Evolutionary conservation across 2,888 invertebrate genomes (phyloP).

Genomic region (Archips xylosteana): DNA sequence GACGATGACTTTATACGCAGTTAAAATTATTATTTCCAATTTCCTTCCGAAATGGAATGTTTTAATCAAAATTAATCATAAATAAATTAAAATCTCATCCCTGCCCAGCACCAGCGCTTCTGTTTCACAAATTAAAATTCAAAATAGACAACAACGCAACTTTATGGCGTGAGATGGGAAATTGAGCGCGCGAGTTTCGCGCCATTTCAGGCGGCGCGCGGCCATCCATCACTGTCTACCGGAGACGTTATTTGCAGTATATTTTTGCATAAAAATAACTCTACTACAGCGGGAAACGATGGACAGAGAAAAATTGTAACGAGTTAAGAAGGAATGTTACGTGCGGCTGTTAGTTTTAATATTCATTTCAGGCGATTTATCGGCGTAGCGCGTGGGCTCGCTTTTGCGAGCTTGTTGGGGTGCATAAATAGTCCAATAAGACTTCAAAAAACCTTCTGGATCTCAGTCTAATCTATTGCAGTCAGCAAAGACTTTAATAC

Average conservation of each 20-base stretch:
- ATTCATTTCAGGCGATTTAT: conserved; percentile 15
- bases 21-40: not conserved
- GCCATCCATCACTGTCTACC: conserved; percentile 72
- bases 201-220: conserved; percentile 46
- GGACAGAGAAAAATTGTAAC: conserved; percentile 38
- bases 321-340: conserved; percentile 35
- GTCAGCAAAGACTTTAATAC: no score
- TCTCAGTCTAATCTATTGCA: no score
- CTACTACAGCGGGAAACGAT: conserved; percentile 25
- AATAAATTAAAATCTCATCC: conserved; percentile 20
- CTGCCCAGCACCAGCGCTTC: conserved; percentile 17
- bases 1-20: not conserved
- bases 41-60: not conserved
- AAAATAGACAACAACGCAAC: conserved; percentile 17
- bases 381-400: conserved; percentile 1
- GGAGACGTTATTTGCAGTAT: conserved; percentile 64
- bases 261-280: conserved; percentile 62
- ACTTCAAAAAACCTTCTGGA: not conserved
- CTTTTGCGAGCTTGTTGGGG: conserved; percentile 1
- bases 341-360: conserved; percentile 30
- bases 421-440: not conserved
- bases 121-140: conserved; percentile 26
- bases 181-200: conserved; percentile 56
- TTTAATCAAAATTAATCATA: conserved; percentile 3
- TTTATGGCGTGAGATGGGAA: conserved; percentile 61